Evolutionary conservation across 2,888 invertebrate species (phyloP).

Genomic region (Phaonia tiefii): DNA sequence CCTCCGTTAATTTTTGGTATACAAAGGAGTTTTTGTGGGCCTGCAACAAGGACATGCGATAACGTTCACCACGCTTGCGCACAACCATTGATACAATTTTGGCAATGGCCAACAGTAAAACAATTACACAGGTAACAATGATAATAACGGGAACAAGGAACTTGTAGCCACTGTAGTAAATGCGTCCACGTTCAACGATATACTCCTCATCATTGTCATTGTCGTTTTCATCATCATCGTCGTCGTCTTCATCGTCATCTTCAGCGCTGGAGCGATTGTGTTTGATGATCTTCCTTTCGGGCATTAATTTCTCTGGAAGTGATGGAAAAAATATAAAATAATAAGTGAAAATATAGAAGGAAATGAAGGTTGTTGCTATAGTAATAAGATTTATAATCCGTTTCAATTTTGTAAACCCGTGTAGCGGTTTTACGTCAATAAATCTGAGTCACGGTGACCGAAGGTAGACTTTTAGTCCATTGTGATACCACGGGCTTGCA

Average conservation of each 20-base stretch:
- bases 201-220: constrained; percentile 75
- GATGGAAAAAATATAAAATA: no score
- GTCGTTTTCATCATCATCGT: constrained; percentile 71
- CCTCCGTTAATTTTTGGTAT: constrained; percentile 90
- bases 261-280: constrained; percentile 68
- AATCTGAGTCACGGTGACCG: no score
- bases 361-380: no score
- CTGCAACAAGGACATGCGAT: constrained; percentile 79
- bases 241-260: constrained; percentile 70
- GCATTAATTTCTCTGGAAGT: constrained; percentile 74
- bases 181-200: constrained; percentile 79
- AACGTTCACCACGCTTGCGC: constrained; percentile 81
- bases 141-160: constrained; percentile 83
- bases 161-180: constrained; percentile 81
- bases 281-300: constrained; percentile 30
- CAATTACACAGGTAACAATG: constrained; percentile 83
- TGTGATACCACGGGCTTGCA: no score
- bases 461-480: no score
- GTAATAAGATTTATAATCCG: no score
- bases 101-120: constrained; percentile 82
- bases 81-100: constrained; percentile 82
- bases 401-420: no score
- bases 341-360: no score
- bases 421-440: no score
- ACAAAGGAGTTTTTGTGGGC: constrained; percentile 82